Conservation (phyloP, 2,888 invertebrate genomes). For the Pardosa pseudoannulata region DNA sequence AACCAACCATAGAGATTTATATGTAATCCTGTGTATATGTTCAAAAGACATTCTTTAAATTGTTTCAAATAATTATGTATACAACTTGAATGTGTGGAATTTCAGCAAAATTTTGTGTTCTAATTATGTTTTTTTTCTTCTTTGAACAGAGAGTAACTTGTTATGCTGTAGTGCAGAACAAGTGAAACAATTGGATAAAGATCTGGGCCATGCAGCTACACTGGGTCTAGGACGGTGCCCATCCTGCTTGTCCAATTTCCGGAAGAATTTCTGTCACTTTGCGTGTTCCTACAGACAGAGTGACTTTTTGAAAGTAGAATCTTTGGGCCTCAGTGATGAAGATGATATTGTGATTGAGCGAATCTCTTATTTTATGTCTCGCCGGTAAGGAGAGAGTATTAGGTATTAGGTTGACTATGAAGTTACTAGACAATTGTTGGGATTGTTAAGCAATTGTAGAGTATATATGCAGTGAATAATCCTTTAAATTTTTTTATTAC, state of each 20-base stretch:
- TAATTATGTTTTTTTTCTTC: background rate
- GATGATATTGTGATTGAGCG: constrained; percentile 60
- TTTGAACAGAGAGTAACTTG: constrained; percentile 47
- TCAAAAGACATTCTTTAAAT: too few relatives aligned
- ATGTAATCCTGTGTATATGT: too few relatives aligned
- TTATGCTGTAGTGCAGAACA: constrained; percentile 85
- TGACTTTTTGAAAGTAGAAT: constrained; percentile 67
- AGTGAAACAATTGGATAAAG: constrained; percentile 77
- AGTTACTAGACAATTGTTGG: too few relatives aligned
- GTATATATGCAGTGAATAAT: too few relatives aligned
- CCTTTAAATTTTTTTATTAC: too few relatives aligned
- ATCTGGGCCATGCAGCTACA: constrained; percentile 63
- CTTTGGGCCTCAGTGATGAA: constrained; percentile 51
- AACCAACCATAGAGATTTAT: too few relatives aligned
- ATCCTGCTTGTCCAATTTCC: constrained; percentile 71
- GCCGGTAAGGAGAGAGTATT: too few relatives aligned
- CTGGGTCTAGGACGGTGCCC: constrained; percentile 72
- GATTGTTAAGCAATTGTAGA: too few relatives aligned
- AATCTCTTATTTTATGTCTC: constrained; percentile 69
- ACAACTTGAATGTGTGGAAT: too few relatives aligned
- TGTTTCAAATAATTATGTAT: too few relatives aligned
- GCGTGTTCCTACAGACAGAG: constrained; percentile 70
- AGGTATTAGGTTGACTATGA: too few relatives aligned
- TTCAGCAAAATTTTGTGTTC: too few relatives aligned
- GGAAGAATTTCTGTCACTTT: constrained; percentile 72